phyloP scores from a whole-genome alignment of 2,888 invertebrate species.

The Notocelia uddmanniana region DNA sequence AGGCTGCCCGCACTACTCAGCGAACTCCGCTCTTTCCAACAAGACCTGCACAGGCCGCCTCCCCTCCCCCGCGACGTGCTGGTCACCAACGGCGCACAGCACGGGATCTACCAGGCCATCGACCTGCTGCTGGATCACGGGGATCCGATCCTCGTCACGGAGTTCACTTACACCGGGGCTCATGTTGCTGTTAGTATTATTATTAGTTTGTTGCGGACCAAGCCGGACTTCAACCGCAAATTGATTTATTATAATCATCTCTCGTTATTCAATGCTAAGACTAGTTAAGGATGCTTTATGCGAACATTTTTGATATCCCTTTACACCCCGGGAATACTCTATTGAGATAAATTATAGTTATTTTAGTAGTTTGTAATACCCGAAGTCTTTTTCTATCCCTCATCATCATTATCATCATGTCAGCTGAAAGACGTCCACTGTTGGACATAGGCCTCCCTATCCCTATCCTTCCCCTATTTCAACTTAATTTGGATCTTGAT shows the following conservation, averaged over 20 bases:
- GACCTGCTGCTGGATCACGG: conserved; percentile 90
- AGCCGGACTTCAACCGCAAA: background rate
- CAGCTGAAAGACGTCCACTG: no score
- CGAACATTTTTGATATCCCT: no score
- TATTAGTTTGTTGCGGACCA: background rate
- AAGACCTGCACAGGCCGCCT: conserved; percentile 88
- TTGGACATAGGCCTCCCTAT: no score
- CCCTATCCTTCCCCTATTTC: no score
- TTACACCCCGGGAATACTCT: no score
- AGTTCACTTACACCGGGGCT: conserved; percentile 90
- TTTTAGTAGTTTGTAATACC: no score
- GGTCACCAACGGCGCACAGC: conserved; percentile 91
- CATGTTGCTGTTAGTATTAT: conserved; percentile 87
- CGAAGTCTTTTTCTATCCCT: no score
- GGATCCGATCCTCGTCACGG: conserved; percentile 89
- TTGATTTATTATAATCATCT: background rate
- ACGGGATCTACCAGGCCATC: conserved; percentile 90
- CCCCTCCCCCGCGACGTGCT: conserved; percentile 86
- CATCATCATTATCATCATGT: no score
- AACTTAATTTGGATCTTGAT: no score
- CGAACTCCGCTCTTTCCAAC: conserved; percentile 87
- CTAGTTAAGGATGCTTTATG: no score
- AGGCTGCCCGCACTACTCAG: conserved; percentile 86
- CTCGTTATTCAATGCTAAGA: no score
- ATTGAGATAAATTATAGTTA: no score